Base-by-base conservation (phyloP, 2,797 vertebrate species). In the Ispidina lecontei region DNA sequence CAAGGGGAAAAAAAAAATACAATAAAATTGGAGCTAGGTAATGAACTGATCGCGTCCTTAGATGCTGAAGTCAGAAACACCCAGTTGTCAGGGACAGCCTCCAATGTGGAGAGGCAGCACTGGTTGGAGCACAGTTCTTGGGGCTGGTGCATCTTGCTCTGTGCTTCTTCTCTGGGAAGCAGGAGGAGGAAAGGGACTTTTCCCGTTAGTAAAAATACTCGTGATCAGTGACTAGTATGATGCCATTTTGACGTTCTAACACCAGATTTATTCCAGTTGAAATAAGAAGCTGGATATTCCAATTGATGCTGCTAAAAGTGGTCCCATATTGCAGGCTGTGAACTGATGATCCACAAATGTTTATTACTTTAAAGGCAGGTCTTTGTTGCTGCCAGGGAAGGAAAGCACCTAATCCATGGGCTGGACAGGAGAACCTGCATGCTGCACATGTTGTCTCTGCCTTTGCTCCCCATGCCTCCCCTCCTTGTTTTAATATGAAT, bases 11-110 rank as follows among this genome's bases (percentile, higher is more conserved):
- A 41, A 52, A 39, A 39, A 39, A 14, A 14, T 11, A 11, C 37
- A 39, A 39, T 39, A 39, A 39, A 94, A 87, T 65, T 41, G 73
- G 70, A 86, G 76, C 70, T 47, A 28, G 89, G 76, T 94, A 92
- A 94, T 90, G 90, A 95, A 95, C 91, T 80, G 90, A 91, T 93
- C 20, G 80, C 78, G 47, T 92, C 94, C 92, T 91, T 35, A 90
- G 89, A 91, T 94, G 88, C 80, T 63, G 69, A n/a, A 95, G 92
- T 75, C 82, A 85, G 90, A 95, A 91, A 91, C 87, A 93, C 72
- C 91, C 87, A 79, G 84, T 47, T 82, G 75, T 89, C 78, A 62
- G 86, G 80, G 69, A 91, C 71, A 63, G 69, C 83, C 70, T 51
- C 56, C 1, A 29, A 88, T 29, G 1, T 35, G 67, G 46, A 65